phyloP scores from a whole-genome alignment of 2,888 invertebrate species.

The Stenotaenia linearis region DNA sequence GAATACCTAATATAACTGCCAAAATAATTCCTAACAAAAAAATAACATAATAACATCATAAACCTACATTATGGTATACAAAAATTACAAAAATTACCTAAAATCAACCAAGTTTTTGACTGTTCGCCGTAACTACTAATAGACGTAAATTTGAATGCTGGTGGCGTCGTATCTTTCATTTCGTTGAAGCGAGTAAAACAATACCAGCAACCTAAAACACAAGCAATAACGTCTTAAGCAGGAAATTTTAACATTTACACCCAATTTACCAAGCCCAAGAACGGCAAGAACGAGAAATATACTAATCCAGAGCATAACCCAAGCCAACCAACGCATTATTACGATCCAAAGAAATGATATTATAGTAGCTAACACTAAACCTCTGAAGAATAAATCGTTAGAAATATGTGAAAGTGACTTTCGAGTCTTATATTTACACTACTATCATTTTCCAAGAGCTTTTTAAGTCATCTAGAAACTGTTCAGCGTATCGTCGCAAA shows the following conservation, averaged over 20 bases:
- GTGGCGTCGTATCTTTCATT: neutral
- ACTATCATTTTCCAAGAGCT: neutral
- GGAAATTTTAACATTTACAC: no score
- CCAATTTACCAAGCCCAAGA: neutral
- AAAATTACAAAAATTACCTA: neutral
- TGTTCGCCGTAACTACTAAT: neutral
- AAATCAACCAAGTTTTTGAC: neutral
- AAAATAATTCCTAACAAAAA: neutral
- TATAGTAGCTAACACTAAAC: neutral
- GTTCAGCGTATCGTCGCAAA: neutral
- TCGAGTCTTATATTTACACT: neutral
- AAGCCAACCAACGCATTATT: constrained; percentile 7
- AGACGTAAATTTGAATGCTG: neutral
- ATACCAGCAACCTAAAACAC: constrained; percentile 7
- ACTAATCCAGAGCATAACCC: constrained; percentile 24
- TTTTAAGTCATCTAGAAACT: constrained; percentile 8
- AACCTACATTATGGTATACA: neutral
- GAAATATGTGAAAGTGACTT: neutral
- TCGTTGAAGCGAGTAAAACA: neutral
- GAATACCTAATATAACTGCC: neutral
- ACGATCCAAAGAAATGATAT: constrained; percentile 15
- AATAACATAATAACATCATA: neutral
- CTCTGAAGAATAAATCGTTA: neutral
- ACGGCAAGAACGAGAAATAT: neutral
- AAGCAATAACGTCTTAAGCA: no score